phyloP scores from a whole-genome alignment of 2,113 vertebrate genomes.

The Elephantulus edwardii region DNA sequence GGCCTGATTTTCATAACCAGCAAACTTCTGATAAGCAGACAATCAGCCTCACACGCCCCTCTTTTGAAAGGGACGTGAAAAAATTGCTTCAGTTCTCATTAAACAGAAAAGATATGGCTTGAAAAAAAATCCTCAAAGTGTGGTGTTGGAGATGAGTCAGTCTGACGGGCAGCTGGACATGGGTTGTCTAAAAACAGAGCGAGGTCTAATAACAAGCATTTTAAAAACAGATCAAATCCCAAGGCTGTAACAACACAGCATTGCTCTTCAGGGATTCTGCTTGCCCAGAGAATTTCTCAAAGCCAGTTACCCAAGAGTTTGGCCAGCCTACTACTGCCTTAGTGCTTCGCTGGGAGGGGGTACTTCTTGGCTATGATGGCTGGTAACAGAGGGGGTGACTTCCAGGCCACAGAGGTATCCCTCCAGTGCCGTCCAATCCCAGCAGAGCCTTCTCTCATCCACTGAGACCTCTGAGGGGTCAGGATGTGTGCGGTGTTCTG shows the following conservation, averaged over 20 bases:
- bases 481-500: rapidly evolving
- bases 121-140: conserved; percentile 7
- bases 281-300: conserved; percentile 47
- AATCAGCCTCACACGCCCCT: neutral
- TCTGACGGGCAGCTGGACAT: conserved; percentile 8
- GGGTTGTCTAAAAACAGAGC: conserved; percentile 55
- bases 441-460: no score
- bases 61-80: neutral
- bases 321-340: neutral
- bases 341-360: no score
- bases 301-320: conserved; percentile 45
- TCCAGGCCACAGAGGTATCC: neutral
- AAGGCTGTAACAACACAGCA: neutral
- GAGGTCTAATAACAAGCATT: conserved; percentile 48
- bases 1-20: neutral
- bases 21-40: neutral
- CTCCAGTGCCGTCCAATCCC: no score
- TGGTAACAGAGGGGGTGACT: rapidly evolving
- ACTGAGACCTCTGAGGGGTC: neutral
- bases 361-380: rapidly evolving
- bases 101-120: neutral
- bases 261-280: neutral
- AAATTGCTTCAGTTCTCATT: neutral
- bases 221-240: conserved; percentile 62
- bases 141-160: conserved; percentile 23